These are phyloP conservation scores for Labeo calbasu DNA, from an alignment of 2,797 vertebrate species.

Conservation along the genomic window DNA sequence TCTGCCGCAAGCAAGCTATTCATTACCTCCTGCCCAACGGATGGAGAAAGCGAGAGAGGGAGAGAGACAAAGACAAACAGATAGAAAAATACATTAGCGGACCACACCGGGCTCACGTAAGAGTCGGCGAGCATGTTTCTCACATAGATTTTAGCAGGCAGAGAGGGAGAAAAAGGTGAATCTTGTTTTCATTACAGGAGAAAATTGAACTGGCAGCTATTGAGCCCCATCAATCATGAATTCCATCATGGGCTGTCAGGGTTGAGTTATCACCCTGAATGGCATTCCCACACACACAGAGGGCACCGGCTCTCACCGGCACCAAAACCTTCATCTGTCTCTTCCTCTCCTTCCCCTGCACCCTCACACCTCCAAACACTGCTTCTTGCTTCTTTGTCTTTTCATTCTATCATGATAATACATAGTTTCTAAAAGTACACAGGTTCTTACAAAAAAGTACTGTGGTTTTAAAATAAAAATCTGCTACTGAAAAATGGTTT, in stretches of 20 bases:
- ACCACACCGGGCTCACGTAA: conserved; percentile 36
- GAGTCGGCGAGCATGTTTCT: conserved; percentile 45
- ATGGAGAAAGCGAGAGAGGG: conserved; percentile 6
- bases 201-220: conserved; percentile 70
- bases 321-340: conserved; percentile 40
- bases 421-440: conserved; percentile 6
- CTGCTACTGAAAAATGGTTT: neutral
- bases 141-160: conserved; percentile 52
- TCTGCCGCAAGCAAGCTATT: conserved; percentile 34
- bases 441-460: neutral
- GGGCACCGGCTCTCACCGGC: conserved; percentile 43
- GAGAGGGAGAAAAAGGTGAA: conserved; percentile 60
- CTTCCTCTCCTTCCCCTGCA: conserved; percentile 31
- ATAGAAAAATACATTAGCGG: conserved; percentile 46
- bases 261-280: conserved; percentile 76
- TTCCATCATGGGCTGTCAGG: conserved; percentile 77
- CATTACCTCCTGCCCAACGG: conserved; percentile 16
- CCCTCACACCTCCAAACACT: neutral
- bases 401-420: conserved; percentile 9
- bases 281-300: conserved; percentile 63
- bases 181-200: conserved; percentile 71
- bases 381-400: conserved; percentile 11
- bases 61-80: conserved; percentile 51
- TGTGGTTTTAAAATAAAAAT: conserved; percentile 3
- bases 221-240: conserved; percentile 78